A percentile compares a stretch with the other conserved stretches of the same genome.
Evolutionary conservation across 2,797 vertebrate species (phyloP).

Genomic region (Xenops minutus): DNA sequence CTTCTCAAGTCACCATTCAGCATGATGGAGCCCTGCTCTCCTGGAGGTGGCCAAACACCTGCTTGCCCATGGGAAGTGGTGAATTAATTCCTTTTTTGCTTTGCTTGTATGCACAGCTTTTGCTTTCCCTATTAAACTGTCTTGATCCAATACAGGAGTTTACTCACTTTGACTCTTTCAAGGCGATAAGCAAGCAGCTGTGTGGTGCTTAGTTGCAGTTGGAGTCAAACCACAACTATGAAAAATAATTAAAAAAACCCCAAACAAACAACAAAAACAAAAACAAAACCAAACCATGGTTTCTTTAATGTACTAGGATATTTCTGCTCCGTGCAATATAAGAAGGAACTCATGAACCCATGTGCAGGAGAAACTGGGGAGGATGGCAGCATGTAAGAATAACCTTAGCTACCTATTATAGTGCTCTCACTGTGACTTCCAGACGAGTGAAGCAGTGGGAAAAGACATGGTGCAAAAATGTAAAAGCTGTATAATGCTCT

Average conservation of each 20-base stretch:
- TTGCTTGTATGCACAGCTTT: neutral
- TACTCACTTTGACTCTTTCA: neutral
- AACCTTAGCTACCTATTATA: neutral
- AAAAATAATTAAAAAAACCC: neutral
- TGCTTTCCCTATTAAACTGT: neutral
- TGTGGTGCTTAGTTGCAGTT: neutral
- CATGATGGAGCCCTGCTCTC: neutral
- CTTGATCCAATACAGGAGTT: neutral
- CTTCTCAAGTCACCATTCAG: accelerated
- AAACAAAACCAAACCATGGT: neutral
- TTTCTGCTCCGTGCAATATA: neutral
- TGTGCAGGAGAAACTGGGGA: neutral
- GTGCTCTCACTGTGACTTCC: neutral
- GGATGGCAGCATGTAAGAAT: neutral
- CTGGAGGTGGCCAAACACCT: neutral
- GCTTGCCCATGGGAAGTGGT: neutral
- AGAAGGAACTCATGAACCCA: neutral
- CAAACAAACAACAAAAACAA: neutral
- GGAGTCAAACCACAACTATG: neutral
- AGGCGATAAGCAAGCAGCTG: neutral
- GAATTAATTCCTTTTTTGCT: neutral
- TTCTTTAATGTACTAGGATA: neutral
- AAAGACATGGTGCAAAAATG: neutral
- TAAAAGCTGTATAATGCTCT: neutral
- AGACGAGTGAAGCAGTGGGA: neutral